Evolutionary conservation across 2,113 vertebrate genomes (phyloP), one percentile per base, ranked within the genome.

Genomic region (Plecturocebus donacophilus): DNA sequence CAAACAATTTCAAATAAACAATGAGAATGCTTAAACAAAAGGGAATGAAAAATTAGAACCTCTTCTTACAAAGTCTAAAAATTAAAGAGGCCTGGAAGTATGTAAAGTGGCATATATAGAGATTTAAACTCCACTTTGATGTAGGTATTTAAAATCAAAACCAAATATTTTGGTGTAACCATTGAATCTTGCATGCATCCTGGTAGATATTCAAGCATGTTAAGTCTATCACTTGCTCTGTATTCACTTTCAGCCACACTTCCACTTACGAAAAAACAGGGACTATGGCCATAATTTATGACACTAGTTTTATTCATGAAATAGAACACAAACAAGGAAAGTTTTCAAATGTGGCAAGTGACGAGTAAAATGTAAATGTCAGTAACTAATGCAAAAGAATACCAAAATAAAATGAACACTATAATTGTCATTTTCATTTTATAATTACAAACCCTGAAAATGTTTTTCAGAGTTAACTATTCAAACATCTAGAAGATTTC

Each of bases 1-100:
- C 89, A 94, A 96, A 83, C 73, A 94, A 56, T 71, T 95, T 92
- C 68, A 77, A 92, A 47, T 83, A 73, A 94, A 88, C 19, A 94
- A 79, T 56, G 70, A 66, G 3, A 96, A 75, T 83, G 3, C 68
- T 94, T 89, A 94, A 91, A 80, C 54, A 82, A 91, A 25, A 92
- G 17, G 19, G 23, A 93, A 73, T 25, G 68, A 56, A 61, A 4
- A 96, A 79, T 86, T 58, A 54, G 38, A 94, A n/a, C n/a, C 70
- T 56, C 81, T 94, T 94, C 45, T 91, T 7, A 61, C 9, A 68
- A 42, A 95, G 6, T 86, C 90, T 93, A 79, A 92, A 86, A 40
- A 84, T 97, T 92, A 97, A 73, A 96, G 77, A 61, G 56, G 23
- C 54, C 92, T 90, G 20, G 38, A 80, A 86, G 85, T 96, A 58